Conservation (phyloP, 2,888 invertebrate species). For the Hyposoter didymator region DNA sequence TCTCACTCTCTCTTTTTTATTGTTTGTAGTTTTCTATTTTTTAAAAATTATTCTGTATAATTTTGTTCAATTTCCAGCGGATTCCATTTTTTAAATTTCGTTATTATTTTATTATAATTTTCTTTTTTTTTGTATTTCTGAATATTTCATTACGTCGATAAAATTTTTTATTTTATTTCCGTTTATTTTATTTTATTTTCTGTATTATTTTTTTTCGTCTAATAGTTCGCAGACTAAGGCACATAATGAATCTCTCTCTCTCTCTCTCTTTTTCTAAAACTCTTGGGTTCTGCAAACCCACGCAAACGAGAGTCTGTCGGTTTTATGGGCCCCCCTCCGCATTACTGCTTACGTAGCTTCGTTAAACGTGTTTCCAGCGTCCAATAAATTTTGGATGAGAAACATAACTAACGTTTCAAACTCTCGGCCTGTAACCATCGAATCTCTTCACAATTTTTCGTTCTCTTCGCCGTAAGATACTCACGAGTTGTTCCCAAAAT, state of each 20-base stretch:
- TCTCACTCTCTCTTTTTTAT: neutral
- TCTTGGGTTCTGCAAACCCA: conserved; percentile 5
- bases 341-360: neutral
- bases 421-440: neutral
- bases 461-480: neutral
- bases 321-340: neutral
- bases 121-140: too few species aligned
- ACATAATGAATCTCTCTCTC: neutral
- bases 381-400: neutral
- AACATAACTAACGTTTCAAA: neutral
- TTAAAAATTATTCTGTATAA: too few species aligned
- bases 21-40: too few species aligned
- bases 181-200: too few species aligned
- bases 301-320: neutral
- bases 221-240: too few species aligned
- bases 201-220: too few species aligned
- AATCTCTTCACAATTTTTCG: neutral
- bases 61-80: too few species aligned
- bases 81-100: too few species aligned
- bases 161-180: neutral
- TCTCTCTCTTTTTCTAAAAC: neutral
- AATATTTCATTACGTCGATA: neutral
- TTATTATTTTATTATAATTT: too few species aligned
- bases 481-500: too few species aligned
- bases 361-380: neutral